A percentile compares a stretch with the other conserved stretches of the same genome.
Evolutionary conservation across 2,797 vertebrate genomes (phyloP).

Genomic region (Synaphobranchus kaupii): DNA sequence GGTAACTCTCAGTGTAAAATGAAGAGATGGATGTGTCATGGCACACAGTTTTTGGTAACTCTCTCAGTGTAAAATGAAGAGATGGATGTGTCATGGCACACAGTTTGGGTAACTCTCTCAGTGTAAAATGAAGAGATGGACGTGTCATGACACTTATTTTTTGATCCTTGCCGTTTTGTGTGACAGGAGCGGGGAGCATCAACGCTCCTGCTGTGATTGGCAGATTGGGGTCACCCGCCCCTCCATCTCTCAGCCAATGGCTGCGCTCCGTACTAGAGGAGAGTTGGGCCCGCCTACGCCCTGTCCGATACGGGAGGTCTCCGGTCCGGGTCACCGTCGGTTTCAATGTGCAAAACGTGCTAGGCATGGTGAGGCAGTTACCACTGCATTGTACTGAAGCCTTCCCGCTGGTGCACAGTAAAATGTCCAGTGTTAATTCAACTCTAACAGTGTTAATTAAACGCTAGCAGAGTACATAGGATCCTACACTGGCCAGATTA

Average conservation of each 20-base stretch:
- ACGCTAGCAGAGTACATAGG: no score
- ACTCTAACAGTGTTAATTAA: no score
- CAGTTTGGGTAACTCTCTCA: background rate
- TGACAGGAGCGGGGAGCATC: background rate
- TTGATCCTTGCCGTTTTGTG: background rate
- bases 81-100: no score
- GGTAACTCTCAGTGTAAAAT: background rate
- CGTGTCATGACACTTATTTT: no score
- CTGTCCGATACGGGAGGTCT: conserved; percentile 33
- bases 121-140: background rate
- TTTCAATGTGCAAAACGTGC: conserved; percentile 30
- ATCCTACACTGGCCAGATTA: no score
- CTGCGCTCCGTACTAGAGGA: conserved; percentile 23
- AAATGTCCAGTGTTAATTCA: no score
- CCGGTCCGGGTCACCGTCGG: conserved; percentile 34
- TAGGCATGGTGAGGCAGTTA: conserved; percentile 35
- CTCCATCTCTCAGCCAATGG: conserved; percentile 26
- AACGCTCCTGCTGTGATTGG: background rate
- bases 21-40: no score
- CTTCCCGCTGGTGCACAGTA: background rate
- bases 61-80: background rate
- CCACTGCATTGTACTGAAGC: background rate
- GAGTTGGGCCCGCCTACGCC: conserved; percentile 26
- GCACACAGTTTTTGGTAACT: no score
- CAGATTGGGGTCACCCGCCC: background rate